Percentiles rank a stretch among this genome's conserved stretches.
Evolutionary conservation across 2,888 invertebrate genomes (phyloP).

Genomic region (Pedicia rivosa): DNA sequence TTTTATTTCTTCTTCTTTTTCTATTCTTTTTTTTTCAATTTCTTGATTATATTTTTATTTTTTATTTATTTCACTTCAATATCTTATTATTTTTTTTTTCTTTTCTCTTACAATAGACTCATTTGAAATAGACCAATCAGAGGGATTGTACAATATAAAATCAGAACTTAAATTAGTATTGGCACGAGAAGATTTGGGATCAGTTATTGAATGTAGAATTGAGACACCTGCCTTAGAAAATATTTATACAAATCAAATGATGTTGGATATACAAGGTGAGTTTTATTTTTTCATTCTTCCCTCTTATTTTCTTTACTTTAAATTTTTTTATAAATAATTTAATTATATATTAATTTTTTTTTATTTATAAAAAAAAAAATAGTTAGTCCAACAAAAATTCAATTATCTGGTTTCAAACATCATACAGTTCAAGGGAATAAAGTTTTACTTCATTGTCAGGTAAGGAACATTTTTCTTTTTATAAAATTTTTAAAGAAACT

Average conservation of each 20-base stretch:
- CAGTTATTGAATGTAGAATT: constrained; percentile 52
- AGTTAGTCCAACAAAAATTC: constrained; percentile 70
- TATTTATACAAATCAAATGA: constrained; percentile 25
- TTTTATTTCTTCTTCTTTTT: no score
- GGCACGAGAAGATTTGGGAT: constrained; percentile 49
- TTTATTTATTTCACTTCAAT: background rate
- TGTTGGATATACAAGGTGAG: constrained; percentile 51
- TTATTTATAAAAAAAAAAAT: constrained; percentile 14
- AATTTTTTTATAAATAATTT: background rate
- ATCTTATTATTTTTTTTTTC: constrained; percentile 8
- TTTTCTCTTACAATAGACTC: constrained; percentile 40
- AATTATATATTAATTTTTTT: constrained; percentile 19
- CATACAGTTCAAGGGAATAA: constrained; percentile 68
- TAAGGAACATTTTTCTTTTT: no score
- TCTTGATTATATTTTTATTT: background rate
- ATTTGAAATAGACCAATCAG: constrained; percentile 32
- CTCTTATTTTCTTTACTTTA: constrained; percentile 22
- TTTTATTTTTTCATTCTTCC: background rate
- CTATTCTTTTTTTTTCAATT: no score
- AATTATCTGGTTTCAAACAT: constrained; percentile 56
- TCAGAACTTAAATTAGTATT: constrained; percentile 44
- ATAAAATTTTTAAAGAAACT: no score
- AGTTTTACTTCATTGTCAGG: constrained; percentile 56
- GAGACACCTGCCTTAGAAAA: constrained; percentile 40
- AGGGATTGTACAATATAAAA: constrained; percentile 46